A percentile compares a stretch with the other conserved stretches of the same genome.
Evolutionary conservation across 2,888 invertebrate species (phyloP).

Genomic region (Stegana nigrithorax): DNA sequence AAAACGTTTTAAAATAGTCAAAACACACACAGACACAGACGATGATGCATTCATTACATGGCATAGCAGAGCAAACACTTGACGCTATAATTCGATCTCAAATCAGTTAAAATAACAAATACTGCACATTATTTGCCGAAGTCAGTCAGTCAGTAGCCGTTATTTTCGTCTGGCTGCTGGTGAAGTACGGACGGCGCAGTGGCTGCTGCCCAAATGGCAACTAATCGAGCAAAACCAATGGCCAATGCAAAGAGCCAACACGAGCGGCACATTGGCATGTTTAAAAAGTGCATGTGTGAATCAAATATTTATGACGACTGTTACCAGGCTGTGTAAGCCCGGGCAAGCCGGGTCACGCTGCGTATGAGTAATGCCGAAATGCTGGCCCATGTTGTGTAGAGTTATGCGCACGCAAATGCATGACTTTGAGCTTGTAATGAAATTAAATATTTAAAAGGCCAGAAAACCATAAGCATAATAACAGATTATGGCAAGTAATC

Average conservation of each 20-base stretch:
- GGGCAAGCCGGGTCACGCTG: not conserved
- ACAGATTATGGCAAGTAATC: not conserved
- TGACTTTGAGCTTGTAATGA: conserved; percentile 48
- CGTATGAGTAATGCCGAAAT: conserved; percentile 9
- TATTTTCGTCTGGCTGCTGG: no score
- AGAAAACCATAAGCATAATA: conserved; percentile 1
- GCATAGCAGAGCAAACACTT: no score
- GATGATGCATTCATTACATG: no score
- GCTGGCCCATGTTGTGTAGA: conserved; percentile 10
- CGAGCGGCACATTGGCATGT: conserved; percentile 6
- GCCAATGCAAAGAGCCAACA: conserved; percentile 11
- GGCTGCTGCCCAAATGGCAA: no score
- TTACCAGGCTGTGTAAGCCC: no score
- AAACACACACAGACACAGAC: no score
- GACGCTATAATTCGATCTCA: no score
- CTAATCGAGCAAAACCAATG: conserved; percentile 31
- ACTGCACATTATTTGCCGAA: no score
- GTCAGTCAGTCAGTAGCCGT: no score
- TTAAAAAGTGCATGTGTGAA: conserved; percentile 10
- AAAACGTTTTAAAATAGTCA: no score
- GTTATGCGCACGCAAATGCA: not conserved
- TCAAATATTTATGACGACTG: conserved; percentile 3
- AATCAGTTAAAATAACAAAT: no score
- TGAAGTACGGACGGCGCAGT: no score
- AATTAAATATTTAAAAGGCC: conserved; percentile 51